phyloP scores from a whole-genome alignment of 2,888 invertebrate species.

The Phasia obesa region DNA sequence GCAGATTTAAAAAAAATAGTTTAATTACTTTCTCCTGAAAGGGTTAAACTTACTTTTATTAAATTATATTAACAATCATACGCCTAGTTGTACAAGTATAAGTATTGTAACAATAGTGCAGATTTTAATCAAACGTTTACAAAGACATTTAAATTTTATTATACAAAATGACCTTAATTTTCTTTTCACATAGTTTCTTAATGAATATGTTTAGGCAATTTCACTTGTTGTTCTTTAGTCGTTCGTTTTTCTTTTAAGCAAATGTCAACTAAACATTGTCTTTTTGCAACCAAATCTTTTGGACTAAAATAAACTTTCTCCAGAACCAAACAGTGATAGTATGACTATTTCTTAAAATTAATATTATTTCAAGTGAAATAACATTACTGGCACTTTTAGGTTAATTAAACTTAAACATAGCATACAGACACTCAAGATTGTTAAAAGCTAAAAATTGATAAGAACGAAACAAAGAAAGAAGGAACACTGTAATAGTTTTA shows the following conservation, averaged over 20 bases:
- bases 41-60: not conserved
- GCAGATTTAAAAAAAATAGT: conserved; percentile 10
- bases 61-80: conserved; percentile 14
- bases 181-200: not conserved
- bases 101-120: not conserved
- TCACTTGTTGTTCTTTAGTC: conserved; percentile 27
- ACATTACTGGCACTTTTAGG: conserved; percentile 60
- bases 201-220: conserved; percentile 35
- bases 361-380: conserved; percentile 45
- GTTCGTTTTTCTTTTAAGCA: not conserved
- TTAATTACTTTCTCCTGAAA: not conserved
- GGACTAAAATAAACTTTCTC: conserved; percentile 7
- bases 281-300: conserved; percentile 6
- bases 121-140: not conserved
- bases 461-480: not conserved
- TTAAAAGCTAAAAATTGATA: too few relatives aligned
- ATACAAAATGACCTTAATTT: conserved; percentile 23
- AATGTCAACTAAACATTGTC: conserved; percentile 32
- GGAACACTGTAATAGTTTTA: not conserved
- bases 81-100: not conserved
- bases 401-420: conserved; percentile 65
- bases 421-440: not conserved
- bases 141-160: not conserved
- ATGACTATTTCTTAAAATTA: conserved; percentile 40
- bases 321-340: conserved; percentile 5